phyloP scores from a whole-genome alignment of 2,888 invertebrate genomes.

The Ophioninae sp. region DNA sequence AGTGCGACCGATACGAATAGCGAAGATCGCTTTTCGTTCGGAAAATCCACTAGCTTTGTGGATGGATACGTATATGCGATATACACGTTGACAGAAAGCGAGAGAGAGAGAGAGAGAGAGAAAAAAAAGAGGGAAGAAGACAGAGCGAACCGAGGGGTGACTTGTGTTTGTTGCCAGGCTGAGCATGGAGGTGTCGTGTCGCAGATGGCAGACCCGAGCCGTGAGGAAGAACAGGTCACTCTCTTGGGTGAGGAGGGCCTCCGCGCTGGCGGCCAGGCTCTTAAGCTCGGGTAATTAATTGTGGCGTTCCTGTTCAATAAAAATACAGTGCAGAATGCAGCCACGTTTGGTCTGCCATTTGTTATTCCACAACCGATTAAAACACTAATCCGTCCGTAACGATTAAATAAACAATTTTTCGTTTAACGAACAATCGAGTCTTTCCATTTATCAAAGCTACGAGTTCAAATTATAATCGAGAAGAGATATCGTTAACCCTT shows the following conservation, averaged over 20 bases:
- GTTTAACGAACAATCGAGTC: neutral
- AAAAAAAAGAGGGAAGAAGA: constrained; percentile 69
- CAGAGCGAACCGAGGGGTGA: constrained; percentile 79
- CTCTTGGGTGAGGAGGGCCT: constrained; percentile 98
- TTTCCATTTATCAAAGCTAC: neutral
- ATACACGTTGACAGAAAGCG: constrained; percentile 14
- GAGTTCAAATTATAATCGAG: neutral
- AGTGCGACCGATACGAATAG: constrained; percentile 5
- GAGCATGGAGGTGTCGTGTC: constrained; percentile 86
- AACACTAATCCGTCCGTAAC: neutral
- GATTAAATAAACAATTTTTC: neutral
- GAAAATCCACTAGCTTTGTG: constrained; percentile 39
- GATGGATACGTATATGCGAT: neutral
- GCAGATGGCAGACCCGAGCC: constrained; percentile 98
- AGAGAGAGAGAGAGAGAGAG: constrained; percentile 55
- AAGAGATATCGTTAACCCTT: too few species aligned
- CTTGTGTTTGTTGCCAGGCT: constrained; percentile 86
- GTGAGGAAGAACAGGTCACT: constrained; percentile 97
- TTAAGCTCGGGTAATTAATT: constrained; percentile 96
- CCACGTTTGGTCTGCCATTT: constrained; percentile 49
- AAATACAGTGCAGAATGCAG: constrained; percentile 71
- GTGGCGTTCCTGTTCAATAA: constrained; percentile 71
- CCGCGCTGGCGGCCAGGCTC: constrained; percentile 97
- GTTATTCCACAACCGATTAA: neutral
- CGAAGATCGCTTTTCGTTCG: neutral